A percentile compares a stretch with the other conserved stretches of the same genome.
phyloP scores from a whole-genome alignment of 2,888 invertebrate species.

The Incurvaria masculella region DNA sequence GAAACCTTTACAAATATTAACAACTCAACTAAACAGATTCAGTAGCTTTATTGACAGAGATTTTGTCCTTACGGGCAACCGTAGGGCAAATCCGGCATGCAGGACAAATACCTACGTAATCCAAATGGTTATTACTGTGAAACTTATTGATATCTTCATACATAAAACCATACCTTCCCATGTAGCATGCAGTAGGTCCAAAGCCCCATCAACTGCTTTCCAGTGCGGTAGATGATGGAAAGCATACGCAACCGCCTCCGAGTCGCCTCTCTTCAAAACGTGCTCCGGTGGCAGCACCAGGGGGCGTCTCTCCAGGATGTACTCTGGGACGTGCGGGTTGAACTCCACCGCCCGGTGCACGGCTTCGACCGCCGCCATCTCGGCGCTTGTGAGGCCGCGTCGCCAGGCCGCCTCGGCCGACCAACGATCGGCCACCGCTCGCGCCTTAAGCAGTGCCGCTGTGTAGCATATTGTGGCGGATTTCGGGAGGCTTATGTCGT shows the following conservation, averaged over 20 bases:
- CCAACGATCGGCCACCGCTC: conserved; percentile 88
- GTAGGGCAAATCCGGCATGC: too few species aligned
- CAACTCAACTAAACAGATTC: too few species aligned
- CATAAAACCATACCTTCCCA: conserved; percentile 76
- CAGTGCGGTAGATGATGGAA: conserved; percentile 96
- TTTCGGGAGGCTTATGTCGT: conserved; percentile 91
- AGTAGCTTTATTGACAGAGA: too few species aligned
- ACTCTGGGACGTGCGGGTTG: conserved; percentile 97
- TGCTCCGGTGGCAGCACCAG: conserved; percentile 96
- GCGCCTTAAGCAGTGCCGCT: conserved; percentile 88
- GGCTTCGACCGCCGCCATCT: conserved; percentile 85
- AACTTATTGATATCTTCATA: too few species aligned
- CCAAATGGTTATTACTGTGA: too few species aligned
- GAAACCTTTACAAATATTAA: too few species aligned
- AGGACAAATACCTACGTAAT: too few species aligned
- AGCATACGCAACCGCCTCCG: conserved; percentile 94
- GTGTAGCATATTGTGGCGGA: conserved; percentile 96
- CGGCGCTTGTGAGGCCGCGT: conserved; percentile 78
- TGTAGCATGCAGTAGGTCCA: conserved; percentile 85
- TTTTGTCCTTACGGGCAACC: too few species aligned
- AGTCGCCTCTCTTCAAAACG: conserved; percentile 92
- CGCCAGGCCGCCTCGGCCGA: conserved; percentile 82
- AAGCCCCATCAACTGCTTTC: conserved; percentile 94
- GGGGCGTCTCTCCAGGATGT: conserved; percentile 92
- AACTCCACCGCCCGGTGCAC: conserved; percentile 91